Evolutionary conservation across 2,888 invertebrate genomes (phyloP).

Genomic region (Cremastobaeus sp.): DNA sequence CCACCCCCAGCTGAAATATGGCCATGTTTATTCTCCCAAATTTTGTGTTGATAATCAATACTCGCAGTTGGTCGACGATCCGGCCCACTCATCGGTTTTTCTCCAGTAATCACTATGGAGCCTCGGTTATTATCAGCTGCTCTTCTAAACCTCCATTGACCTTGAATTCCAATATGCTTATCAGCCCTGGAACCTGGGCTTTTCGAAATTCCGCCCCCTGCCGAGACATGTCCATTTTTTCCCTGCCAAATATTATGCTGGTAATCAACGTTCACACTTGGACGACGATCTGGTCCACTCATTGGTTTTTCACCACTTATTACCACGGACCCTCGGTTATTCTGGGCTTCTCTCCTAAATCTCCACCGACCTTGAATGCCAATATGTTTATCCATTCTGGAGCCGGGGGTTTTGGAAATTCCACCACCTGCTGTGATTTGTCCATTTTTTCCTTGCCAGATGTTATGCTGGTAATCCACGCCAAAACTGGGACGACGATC

Average conservation of each 20-base stretch:
- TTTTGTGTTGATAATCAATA: conserved; percentile 54
- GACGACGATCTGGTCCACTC: conserved; percentile 53
- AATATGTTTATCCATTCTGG: conserved; percentile 17
- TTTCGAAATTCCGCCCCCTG: conserved; percentile 54
- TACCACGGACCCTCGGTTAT: conserved; percentile 37
- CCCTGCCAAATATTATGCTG: conserved; percentile 49
- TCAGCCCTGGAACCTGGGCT: conserved; percentile 50
- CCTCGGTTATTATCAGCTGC: conserved; percentile 46
- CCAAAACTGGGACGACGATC: conserved; percentile 35
- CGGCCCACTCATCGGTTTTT: conserved; percentile 53
- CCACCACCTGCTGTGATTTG: conserved; percentile 48
- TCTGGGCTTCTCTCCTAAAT: conserved; percentile 43
- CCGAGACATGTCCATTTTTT: conserved; percentile 45
- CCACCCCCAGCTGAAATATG: conserved; percentile 50
- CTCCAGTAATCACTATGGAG: conserved; percentile 16
- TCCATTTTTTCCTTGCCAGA: conserved; percentile 53
- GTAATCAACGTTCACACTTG: conserved; percentile 39
- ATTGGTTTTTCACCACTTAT: conserved; percentile 34
- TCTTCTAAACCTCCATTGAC: conserved; percentile 36
- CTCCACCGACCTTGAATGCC: conserved; percentile 58
- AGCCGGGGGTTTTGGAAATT: conserved; percentile 56
- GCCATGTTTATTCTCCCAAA: conserved; percentile 53
- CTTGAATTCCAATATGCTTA: conserved; percentile 55
- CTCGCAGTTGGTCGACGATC: conserved; percentile 37
- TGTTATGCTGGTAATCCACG: conserved; percentile 56